Percentiles rank a stretch among this genome's conserved stretches.
These are phyloP conservation scores for Philotrypesis tridentata DNA, from an alignment of 1,140 invertebrate genomes.

Conservation along the genomic window DNA sequence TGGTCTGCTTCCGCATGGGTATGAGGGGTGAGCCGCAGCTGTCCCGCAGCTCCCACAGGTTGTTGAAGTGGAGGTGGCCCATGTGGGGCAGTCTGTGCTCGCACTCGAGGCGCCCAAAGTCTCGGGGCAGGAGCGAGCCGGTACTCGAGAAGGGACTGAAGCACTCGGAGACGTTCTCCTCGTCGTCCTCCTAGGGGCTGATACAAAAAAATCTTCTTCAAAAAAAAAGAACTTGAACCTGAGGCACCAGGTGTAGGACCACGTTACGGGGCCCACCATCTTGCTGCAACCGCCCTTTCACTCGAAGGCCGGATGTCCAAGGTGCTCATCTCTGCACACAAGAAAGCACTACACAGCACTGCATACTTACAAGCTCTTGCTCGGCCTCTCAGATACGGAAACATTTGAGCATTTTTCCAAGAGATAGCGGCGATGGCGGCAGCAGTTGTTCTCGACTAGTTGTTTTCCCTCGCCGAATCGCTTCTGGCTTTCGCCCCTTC, in stretches of 20 bases:
- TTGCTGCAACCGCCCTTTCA: conserved; percentile 59
- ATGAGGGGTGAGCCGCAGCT: no score
- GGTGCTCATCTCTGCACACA: conserved; percentile 7
- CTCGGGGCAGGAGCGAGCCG: conserved; percentile 19
- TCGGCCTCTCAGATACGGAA: not conserved
- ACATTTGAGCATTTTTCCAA: not conserved
- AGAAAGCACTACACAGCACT: not conserved
- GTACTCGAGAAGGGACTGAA: conserved; percentile 42
- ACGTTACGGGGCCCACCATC: conserved; percentile 73
- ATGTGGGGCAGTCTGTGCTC: no score
- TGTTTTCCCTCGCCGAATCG: not conserved
- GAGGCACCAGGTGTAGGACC: conserved; percentile 75
- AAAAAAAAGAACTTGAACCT: conserved; percentile 75
- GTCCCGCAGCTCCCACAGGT: no score
- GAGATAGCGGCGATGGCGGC: not conserved
- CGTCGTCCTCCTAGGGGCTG: conserved; percentile 48
- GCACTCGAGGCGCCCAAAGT: conserved; percentile 56
- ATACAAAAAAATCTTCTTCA: no score
- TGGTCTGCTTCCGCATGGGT: no score
- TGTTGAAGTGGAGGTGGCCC: no score
- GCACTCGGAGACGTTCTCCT: conserved; percentile 50
- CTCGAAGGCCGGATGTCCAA: not conserved
- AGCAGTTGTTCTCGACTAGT: not conserved
- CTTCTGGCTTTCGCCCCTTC: no score
- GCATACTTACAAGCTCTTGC: not conserved